Evolutionary conservation across 2,797 vertebrate genomes (phyloP).

Genomic region (Gallinago nigripennis): DNA sequence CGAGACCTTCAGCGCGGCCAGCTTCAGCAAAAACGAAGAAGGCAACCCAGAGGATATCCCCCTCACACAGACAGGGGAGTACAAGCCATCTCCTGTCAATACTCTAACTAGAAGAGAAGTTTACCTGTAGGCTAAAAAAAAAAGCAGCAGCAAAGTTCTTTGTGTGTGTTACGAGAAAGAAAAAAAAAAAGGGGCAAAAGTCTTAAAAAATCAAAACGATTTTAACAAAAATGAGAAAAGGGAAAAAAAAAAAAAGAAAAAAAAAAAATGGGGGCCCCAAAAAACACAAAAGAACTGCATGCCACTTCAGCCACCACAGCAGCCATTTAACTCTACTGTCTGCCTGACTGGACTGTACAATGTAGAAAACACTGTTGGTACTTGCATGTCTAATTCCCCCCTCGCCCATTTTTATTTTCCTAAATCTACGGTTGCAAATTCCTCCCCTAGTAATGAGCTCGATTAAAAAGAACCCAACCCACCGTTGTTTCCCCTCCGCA

Average conservation of each 20-base stretch:
- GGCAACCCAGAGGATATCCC: constrained; percentile 94
- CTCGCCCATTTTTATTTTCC: constrained; percentile 76
- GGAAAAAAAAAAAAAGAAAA: constrained; percentile 52
- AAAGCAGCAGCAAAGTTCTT: constrained; percentile 63
- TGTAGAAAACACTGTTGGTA: constrained; percentile 85
- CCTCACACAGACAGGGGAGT: constrained; percentile 94
- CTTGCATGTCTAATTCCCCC: constrained; percentile 89
- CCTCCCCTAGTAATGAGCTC: constrained; percentile 75
- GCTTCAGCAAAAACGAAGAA: constrained; percentile 90
- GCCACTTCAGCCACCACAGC: constrained; percentile 86
- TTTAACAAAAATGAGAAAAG: constrained; percentile 60
- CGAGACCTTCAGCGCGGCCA: constrained; percentile 90
- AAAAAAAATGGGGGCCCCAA: constrained; percentile 79
- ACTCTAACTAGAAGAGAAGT: constrained; percentile 98
- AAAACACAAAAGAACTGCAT: constrained; percentile 84
- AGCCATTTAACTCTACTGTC: constrained; percentile 83
- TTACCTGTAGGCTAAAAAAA: constrained; percentile 88
- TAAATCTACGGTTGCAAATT: constrained; percentile 78
- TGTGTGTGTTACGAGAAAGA: constrained; percentile 63
- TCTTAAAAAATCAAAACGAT: constrained; percentile 68
- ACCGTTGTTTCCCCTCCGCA: constrained; percentile 66
- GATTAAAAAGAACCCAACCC: constrained; percentile 72
- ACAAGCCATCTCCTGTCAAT: constrained; percentile 95
- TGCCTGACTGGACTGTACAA: constrained; percentile 91
- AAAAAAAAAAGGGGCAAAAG: constrained; percentile 57